phyloP scores from a whole-genome alignment of 1,140 invertebrate genomes.

The Hylaeus anthracinus region DNA sequence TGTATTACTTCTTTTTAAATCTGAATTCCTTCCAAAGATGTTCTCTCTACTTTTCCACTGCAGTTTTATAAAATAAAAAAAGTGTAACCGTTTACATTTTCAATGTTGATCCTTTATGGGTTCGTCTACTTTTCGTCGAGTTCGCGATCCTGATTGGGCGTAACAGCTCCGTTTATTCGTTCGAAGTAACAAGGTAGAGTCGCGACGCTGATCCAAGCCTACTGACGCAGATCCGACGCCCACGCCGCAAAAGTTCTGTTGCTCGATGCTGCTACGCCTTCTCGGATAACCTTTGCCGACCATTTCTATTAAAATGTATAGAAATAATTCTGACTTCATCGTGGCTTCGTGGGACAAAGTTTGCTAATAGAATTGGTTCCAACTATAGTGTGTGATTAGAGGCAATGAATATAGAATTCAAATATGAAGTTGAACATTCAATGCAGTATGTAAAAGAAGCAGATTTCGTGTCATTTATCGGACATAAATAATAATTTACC shows the following conservation, averaged over 20 bases:
- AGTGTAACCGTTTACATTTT: neutral
- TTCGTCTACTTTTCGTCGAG: neutral
- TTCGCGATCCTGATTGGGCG: constrained; percentile 15
- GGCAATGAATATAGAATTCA: no score
- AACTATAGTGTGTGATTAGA: no score
- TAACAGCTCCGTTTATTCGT: constrained; percentile 36
- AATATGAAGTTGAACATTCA: no score
- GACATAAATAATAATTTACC: no score
- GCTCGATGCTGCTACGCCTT: neutral
- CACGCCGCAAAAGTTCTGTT: constrained; percentile 30
- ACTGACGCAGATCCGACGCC: constrained; percentile 41
- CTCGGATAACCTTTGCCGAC: constrained; percentile 1
- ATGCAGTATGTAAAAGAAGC: no score
- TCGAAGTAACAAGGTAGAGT: constrained; percentile 19
- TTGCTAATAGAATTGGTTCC: no score
- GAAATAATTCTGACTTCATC: constrained; percentile 18
- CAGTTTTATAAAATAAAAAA: neutral
- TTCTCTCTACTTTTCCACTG: no score
- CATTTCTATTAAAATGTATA: neutral
- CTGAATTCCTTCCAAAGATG: no score
- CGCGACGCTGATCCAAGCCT: constrained; percentile 22
- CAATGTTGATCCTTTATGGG: neutral
- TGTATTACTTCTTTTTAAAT: no score
- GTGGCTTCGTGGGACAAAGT: neutral
- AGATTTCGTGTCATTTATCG: no score